phyloP scores from a whole-genome alignment of 2,888 invertebrate species.

The Cephus nigrinus region DNA sequence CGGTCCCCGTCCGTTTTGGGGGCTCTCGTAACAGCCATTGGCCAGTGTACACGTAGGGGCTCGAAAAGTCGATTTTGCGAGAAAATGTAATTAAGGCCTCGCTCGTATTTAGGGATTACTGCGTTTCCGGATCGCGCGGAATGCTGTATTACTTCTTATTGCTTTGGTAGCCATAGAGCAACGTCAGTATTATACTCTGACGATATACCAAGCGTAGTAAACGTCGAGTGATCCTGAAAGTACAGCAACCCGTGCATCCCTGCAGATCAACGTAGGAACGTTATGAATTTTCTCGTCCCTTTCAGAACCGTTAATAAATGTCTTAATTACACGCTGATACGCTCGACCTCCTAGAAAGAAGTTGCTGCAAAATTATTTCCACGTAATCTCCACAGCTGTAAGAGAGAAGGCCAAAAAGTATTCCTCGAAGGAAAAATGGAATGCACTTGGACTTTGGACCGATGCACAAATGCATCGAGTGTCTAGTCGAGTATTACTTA shows the following conservation, averaged over 20 bases:
- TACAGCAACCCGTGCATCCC: not conserved
- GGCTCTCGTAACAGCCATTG: not conserved
- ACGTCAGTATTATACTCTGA: conserved; percentile 7
- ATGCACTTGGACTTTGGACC: not conserved
- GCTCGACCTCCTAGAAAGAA: not conserved
- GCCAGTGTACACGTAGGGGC: not conserved
- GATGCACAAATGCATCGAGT: not conserved
- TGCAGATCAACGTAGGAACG: not conserved
- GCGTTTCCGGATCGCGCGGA: conserved; percentile 23
- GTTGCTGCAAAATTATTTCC: not conserved
- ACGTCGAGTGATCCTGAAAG: not conserved
- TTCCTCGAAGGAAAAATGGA: not conserved
- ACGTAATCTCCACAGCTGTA: not conserved
- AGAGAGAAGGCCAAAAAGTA: not conserved
- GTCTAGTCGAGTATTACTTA: not conserved
- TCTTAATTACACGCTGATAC: not conserved
- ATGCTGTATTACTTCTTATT: conserved; percentile 22
- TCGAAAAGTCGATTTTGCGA: conserved; percentile 37
- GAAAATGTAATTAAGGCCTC: conserved; percentile 42
- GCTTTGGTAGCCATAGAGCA: not conserved
- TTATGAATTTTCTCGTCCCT: not conserved
- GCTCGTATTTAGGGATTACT: conserved; percentile 34
- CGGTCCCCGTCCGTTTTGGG: not conserved
- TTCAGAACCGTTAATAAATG: not conserved
- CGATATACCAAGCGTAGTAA: not conserved